phyloP scores from a whole-genome alignment of 1,140 invertebrate genomes.

The Drosophila guanche region DNA sequence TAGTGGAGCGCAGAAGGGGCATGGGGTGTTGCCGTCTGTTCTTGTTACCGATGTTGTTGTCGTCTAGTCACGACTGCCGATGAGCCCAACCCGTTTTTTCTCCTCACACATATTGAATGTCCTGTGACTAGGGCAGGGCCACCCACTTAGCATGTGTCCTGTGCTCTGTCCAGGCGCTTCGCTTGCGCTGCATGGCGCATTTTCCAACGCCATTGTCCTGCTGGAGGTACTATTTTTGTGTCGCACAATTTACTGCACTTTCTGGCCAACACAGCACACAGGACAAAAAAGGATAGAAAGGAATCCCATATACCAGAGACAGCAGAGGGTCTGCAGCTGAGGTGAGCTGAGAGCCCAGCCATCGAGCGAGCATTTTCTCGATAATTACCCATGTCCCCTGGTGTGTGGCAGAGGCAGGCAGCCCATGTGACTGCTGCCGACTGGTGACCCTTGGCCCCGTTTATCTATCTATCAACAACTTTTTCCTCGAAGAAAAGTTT shows the following conservation, averaged over 20 bases:
- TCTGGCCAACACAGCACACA: constrained; percentile 53
- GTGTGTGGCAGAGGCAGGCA: constrained; percentile 20
- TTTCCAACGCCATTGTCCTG: constrained; percentile 73
- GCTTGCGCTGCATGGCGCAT: constrained; percentile 66
- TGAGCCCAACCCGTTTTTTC: constrained; percentile 10
- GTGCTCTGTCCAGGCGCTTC: neutral
- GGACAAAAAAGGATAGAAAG: no score
- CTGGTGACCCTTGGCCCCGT: constrained; percentile 58
- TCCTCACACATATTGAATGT: constrained; percentile 58
- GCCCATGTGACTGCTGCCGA: constrained; percentile 18
- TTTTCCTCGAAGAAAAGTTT: constrained; percentile 48
- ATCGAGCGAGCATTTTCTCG: constrained; percentile 59
- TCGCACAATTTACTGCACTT: constrained; percentile 77
- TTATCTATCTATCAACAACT: constrained; percentile 68
- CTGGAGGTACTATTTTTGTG: constrained; percentile 73
- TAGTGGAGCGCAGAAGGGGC: neutral
- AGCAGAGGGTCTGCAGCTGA: constrained; percentile 14
- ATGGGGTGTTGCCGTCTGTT: neutral
- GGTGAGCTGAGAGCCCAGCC: neutral
- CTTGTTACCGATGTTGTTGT: constrained; percentile 49
- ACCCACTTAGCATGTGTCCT: neutral
- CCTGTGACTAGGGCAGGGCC: constrained; percentile 21
- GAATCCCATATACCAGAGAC: constrained; percentile 14
- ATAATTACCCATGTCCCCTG: constrained; percentile 74
- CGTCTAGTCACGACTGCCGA: constrained; percentile 72